phyloP scores from a whole-genome alignment of 2,888 invertebrate genomes.

The Tenthredo notha region DNA sequence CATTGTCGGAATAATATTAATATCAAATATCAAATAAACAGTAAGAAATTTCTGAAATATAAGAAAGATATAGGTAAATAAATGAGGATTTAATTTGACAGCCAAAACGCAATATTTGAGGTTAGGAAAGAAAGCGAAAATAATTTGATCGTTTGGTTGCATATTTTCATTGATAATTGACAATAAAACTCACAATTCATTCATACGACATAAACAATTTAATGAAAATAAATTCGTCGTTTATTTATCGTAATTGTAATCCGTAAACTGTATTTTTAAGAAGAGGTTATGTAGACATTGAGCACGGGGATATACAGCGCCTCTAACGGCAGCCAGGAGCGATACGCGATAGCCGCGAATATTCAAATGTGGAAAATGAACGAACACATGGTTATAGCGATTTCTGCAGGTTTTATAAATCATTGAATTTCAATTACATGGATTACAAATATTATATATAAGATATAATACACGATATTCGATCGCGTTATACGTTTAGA shows the following conservation, averaged over 20 bases:
- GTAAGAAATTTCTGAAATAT: constrained; percentile 1
- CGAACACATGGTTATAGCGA: neutral
- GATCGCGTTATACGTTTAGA: too few species aligned
- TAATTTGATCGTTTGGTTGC: neutral
- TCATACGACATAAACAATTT: neutral
- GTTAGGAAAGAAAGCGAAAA: neutral
- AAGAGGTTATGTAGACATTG: neutral
- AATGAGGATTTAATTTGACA: neutral
- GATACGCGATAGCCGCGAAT: neutral
- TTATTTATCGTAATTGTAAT: neutral
- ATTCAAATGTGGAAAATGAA: neutral
- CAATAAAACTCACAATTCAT: neutral
- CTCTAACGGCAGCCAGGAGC: neutral
- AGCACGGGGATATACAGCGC: neutral
- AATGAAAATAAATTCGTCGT: neutral
- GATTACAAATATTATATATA: too few species aligned
- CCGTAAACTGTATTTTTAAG: neutral
- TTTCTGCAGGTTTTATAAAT: too few species aligned
- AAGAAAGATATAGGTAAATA: neutral
- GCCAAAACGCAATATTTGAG: neutral
- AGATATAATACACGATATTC: too few species aligned
- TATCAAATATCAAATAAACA: neutral
- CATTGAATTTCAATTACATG: too few species aligned
- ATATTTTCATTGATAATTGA: neutral
- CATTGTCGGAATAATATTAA: constrained; percentile 35